Conservation (phyloP, 1,140 invertebrate species). For the Solen grandis region DNA sequence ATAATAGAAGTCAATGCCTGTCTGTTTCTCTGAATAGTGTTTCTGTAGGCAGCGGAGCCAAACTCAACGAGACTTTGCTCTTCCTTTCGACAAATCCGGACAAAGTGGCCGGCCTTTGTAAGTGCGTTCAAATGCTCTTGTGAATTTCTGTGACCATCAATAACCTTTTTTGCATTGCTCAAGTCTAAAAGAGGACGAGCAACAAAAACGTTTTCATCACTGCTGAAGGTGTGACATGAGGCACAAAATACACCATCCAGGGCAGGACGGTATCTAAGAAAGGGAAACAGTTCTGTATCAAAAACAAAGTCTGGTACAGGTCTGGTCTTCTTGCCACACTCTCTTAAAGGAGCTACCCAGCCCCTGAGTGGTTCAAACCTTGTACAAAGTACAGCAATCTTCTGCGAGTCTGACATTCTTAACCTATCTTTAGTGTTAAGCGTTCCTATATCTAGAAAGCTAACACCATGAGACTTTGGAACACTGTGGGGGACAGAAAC, state of each 20-base stretch:
- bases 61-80: too few relatives aligned
- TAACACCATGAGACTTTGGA: too few relatives aligned
- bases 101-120: too few relatives aligned
- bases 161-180: neutral
- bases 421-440: neutral
- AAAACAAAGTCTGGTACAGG: constrained; percentile 4
- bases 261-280: neutral
- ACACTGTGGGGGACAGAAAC: too few relatives aligned
- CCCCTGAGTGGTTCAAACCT: constrained; percentile 1
- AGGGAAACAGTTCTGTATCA: neutral
- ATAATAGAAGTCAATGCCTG: too few relatives aligned
- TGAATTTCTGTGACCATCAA: neutral
- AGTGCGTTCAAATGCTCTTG: too few relatives aligned
- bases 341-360: too few relatives aligned
- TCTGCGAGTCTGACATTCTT: neutral
- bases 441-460: too few relatives aligned
- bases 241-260: neutral
- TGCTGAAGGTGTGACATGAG: neutral
- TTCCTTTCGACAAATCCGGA: too few relatives aligned
- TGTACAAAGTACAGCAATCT: neutral
- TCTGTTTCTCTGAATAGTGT: too few relatives aligned
- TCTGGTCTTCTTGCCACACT: neutral
- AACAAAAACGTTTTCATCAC: neutral
- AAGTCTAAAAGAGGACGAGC: neutral
- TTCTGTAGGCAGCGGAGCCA: too few relatives aligned